phyloP scores from a whole-genome alignment of 2,888 invertebrate species.

The Drosophila fulvimacula region DNA sequence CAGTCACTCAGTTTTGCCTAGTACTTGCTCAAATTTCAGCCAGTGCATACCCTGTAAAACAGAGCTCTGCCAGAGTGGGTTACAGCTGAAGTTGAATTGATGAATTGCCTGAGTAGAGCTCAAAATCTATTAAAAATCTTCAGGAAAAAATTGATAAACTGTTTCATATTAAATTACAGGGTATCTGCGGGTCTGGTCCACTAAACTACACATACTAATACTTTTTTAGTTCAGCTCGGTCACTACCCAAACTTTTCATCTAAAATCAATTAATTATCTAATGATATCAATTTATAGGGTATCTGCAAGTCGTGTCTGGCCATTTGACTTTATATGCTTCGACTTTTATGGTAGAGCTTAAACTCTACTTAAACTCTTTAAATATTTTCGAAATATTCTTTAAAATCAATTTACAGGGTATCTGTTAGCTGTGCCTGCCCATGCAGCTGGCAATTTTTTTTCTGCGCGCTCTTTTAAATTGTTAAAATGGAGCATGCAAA shows the following conservation, averaged over 20 bases:
- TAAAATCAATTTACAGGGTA: constrained; percentile 10
- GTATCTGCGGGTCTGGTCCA: no score
- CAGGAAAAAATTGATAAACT: no score
- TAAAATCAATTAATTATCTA: no score
- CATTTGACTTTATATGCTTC: no score
- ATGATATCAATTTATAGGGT: no score
- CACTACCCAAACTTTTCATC: no score
- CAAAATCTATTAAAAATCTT: fast-evolving
- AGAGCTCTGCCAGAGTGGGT: no score
- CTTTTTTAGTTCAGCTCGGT: no score
- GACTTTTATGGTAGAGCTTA: fast-evolving
- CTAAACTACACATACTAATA: no score
- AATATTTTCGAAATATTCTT: background rate
- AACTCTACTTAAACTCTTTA: background rate
- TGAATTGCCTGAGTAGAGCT: background rate
- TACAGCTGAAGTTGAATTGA: background rate
- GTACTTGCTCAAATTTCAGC: constrained; percentile 52
- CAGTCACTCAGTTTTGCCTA: constrained; percentile 55
- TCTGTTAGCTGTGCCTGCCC: background rate
- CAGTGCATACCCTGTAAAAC: constrained; percentile 18
- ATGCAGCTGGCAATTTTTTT: background rate
- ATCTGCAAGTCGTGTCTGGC: no score
- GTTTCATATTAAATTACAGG: no score
- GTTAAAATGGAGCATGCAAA: constrained; percentile 74
- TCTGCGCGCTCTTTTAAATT: constrained; percentile 44